Base-by-base conservation (phyloP, 30 jellyfish, hydroid and myxozoan genomes). In the Aurelia aurita complex sp. Pacific region DNA sequence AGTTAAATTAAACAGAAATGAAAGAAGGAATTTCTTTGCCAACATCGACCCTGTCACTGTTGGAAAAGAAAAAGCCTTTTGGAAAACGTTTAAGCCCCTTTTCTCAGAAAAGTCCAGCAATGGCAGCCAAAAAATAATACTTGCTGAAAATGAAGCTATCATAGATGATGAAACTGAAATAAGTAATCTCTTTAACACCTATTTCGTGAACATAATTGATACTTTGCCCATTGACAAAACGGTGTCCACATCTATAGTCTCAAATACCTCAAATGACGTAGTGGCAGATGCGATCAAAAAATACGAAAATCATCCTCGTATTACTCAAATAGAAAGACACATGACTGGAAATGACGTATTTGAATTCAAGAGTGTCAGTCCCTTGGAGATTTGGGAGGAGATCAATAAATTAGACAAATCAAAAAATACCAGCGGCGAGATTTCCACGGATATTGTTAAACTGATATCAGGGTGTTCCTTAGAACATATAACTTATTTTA, bases 191-290 rank as follows among this genome's bases (percentile, higher is more conserved):
- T 64, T 67, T 67, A 63, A 64, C 72, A 35, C 50, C 52, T 80
- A 64, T 52, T 80, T 80, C 38, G 35, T 52, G 34, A 80, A 80
- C 60, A 64, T 80, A n/a, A 80, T 52, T 14, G 87, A 38, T 46
- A 46, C 70, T 23, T 46, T 73, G 52, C 52, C 52, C 52, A 1
- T 40, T 40, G 52, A 40, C 6, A 40, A 9, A 40, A 40, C 52
- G 52, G 52, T 40, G 71, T 62, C 71, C 6, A 4, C 10, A 62
- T 8, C 10, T 62, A 8, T 4, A 62, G 35, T 11, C 29, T 13
- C 23, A 9, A 42, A 35, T 35, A 10, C 74, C 6, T 18, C 38
- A 17, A 42, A 69, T 18, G 19, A 17, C 13, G 67, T 17, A 16
- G 38, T 69, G 32, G 79, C 32, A 69, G 38, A 23, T 64, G 35